Evolutionary conservation across 1,140 invertebrate species (phyloP).

Genomic region (Scaptodrosophila lebanonensis): DNA sequence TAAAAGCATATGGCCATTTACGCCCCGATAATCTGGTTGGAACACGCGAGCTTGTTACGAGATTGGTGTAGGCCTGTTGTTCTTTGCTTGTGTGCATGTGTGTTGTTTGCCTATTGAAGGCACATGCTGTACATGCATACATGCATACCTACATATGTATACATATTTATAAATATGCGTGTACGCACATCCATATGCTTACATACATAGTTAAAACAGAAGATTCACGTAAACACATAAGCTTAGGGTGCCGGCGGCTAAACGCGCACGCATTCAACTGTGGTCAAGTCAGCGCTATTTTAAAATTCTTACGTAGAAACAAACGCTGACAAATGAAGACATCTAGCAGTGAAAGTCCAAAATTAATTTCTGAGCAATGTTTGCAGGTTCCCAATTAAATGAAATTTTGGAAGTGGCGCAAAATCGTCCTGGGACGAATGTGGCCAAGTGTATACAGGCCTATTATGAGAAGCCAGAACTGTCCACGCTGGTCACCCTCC

Average conservation of each 20-base stretch:
- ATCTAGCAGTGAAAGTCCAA: slow-evolving; percentile 25
- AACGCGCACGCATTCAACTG: slow-evolving; percentile 8
- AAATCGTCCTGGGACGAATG: slow-evolving; percentile 54
- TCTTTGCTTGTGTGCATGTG: no score
- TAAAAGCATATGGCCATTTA: no score
- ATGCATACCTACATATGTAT: no score
- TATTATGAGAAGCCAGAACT: slow-evolving; percentile 42
- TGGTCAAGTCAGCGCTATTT: slow-evolving; percentile 59
- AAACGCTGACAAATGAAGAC: background rate
- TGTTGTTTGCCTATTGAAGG: no score
- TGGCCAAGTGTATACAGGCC: slow-evolving; percentile 48
- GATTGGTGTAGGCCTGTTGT: no score
- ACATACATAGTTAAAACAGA: no score
- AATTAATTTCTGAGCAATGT: slow-evolving; percentile 11
- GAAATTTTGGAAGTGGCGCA: slow-evolving; percentile 40
- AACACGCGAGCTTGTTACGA: no score
- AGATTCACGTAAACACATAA: slow-evolving; percentile 14
- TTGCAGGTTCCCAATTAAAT: slow-evolving; percentile 13
- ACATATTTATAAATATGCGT: slow-evolving; percentile 17
- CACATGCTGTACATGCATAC: no score
- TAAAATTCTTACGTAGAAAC: slow-evolving; percentile 11
- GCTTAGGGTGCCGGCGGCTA: slow-evolving; percentile 12
- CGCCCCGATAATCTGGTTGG: no score
- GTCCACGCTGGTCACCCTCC: slow-evolving; percentile 31
- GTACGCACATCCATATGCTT: slow-evolving; percentile 9